A percentile compares a stretch with the other conserved stretches of the same genome.
Evolutionary conservation across 2,888 invertebrate species (phyloP).

Genomic region (Euclidia mi): DNA sequence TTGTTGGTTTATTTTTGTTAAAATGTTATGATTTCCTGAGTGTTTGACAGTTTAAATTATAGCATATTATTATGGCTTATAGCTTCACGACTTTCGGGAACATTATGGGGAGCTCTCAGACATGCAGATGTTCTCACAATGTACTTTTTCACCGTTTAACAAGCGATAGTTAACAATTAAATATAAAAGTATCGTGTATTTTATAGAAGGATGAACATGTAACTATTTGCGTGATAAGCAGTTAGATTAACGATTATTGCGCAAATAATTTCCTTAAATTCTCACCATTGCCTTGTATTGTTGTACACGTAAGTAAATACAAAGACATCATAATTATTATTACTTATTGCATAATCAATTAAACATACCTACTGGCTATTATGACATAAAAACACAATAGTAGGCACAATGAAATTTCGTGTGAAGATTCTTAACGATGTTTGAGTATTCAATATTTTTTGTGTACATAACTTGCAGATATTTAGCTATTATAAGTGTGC

Average conservation of each 20-base stretch:
- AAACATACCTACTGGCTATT: neutral
- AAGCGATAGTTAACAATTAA: no score
- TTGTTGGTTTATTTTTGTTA: no score
- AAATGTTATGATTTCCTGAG: no score
- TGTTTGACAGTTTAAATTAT: no score
- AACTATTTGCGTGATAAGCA: no score
- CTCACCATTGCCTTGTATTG: slow-evolving; percentile 1
- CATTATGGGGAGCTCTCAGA: no score
- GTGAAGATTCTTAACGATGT: slow-evolving; percentile 28
- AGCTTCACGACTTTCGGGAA: no score
- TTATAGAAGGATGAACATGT: no score
- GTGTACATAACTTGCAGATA: slow-evolving; percentile 3
- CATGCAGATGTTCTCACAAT: no score
- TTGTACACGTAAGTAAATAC: neutral
- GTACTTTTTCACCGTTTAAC: no score
- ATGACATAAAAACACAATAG: slow-evolving; percentile 32
- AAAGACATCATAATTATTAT: slow-evolving; percentile 16
- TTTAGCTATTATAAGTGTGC: slow-evolving; percentile 7
- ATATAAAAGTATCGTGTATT: no score
- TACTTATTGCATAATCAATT: slow-evolving; percentile 10
- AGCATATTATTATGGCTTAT: no score
- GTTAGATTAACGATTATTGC: neutral
- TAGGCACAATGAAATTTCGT: slow-evolving; percentile 23
- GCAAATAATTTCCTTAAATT: neutral
- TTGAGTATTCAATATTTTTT: neutral